Percentiles rank a stretch among this genome's conserved stretches.
These are phyloP conservation scores for Lagopus muta DNA, from an alignment of 2,113 vertebrate species.

Conservation along the genomic window DNA sequence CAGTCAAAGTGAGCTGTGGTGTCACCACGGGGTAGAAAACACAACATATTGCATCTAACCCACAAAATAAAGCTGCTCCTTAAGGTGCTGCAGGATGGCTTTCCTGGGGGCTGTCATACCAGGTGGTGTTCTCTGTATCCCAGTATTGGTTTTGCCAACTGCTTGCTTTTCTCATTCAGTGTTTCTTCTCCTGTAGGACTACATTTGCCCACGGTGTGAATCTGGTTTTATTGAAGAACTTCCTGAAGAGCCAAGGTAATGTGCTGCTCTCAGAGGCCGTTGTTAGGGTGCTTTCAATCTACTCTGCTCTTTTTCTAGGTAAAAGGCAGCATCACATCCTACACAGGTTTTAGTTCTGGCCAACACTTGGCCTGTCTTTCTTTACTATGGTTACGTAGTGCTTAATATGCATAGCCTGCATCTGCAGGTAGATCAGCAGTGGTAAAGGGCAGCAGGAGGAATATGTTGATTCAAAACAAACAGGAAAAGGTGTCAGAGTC, in stretches of 20 bases:
- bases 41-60: not conserved
- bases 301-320: not conserved
- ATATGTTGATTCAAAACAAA: not conserved
- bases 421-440: not conserved
- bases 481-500: not conserved
- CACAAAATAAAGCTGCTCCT: not conserved
- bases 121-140: fast-evolving
- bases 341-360: not conserved
- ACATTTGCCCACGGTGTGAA: slow-evolving; percentile 93
- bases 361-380: not conserved
- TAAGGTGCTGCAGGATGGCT: not conserved
- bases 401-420: not conserved
- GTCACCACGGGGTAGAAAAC: not conserved
- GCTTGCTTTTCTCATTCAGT: not conserved
- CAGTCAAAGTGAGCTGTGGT: too few relatives aligned
- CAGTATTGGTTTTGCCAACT: fast-evolving
- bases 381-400: fast-evolving
- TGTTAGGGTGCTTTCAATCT: not conserved
- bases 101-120: not conserved
- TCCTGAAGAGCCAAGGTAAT: slow-evolving; percentile 90
- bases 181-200: slow-evolving; percentile 81
- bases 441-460: fast-evolving
- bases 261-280: not conserved
- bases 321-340: not conserved
- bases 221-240: slow-evolving; percentile 97